Percentiles rank a stretch among this genome's conserved stretches.
phyloP scores from a whole-genome alignment of 2,113 vertebrate genomes.

The Gila orcuttii region DNA sequence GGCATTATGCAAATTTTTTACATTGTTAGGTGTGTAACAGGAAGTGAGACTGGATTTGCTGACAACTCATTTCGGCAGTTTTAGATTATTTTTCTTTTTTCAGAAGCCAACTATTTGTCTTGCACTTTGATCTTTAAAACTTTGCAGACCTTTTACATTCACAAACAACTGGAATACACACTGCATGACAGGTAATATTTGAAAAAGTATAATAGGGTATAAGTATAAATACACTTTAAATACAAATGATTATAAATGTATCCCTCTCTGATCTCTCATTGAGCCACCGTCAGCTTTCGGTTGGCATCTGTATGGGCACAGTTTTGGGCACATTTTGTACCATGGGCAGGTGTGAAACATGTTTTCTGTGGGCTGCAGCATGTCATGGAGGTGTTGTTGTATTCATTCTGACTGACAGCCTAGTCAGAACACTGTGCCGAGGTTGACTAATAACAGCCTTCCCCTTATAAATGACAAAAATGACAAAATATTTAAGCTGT shows the following conservation, averaged over 20 bases:
- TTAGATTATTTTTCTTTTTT: too few relatives aligned
- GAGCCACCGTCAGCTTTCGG: neutral
- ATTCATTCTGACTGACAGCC: constrained; percentile 43
- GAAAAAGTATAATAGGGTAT: too few relatives aligned
- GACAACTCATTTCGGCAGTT: too few relatives aligned
- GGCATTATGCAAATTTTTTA: too few relatives aligned
- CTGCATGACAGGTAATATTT: too few relatives aligned
- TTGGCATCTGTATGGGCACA: constrained; percentile 41
- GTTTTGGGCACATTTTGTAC: constrained; percentile 47
- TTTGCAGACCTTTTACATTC: too few relatives aligned
- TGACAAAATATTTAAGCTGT: neutral
- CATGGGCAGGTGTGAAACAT: constrained; percentile 55
- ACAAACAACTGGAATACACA: too few relatives aligned
- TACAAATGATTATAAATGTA: neutral
- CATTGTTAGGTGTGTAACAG: too few relatives aligned
- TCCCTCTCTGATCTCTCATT: neutral
- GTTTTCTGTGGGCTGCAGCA: constrained; percentile 56
- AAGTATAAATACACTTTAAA: neutral
- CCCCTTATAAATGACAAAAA: neutral
- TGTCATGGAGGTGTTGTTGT: constrained; percentile 37
- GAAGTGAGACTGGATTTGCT: too few relatives aligned
- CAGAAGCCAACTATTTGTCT: too few relatives aligned
- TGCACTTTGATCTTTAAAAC: too few relatives aligned
- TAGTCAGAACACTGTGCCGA: constrained; percentile 18
- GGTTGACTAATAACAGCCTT: constrained; percentile 31